phyloP scores from a whole-genome alignment of 1,140 invertebrate species.

The Parasteatoda tepidariorum region DNA sequence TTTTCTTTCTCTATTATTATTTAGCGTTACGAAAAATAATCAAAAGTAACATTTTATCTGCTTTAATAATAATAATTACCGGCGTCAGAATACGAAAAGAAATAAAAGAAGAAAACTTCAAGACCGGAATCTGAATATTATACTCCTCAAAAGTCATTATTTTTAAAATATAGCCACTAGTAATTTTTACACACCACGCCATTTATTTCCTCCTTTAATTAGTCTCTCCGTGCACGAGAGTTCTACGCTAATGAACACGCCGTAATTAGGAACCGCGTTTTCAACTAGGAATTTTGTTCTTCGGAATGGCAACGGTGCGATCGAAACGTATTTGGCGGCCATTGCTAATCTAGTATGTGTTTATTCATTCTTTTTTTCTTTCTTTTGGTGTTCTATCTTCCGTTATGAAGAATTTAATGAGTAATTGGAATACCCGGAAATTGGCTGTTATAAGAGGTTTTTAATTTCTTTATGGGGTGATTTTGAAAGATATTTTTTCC shows the following conservation, averaged over 20 bases:
- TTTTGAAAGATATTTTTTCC: slow-evolving; percentile 9
- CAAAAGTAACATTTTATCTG: not conserved
- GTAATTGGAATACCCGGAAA: slow-evolving; percentile 41
- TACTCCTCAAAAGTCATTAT: slow-evolving; percentile 44
- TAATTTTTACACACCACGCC: slow-evolving; percentile 36
- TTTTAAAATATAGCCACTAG: slow-evolving; percentile 41
- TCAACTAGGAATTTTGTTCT: not conserved
- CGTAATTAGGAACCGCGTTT: slow-evolving; percentile 33
- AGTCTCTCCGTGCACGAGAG: not conserved
- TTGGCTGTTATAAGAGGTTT: slow-evolving; percentile 50
- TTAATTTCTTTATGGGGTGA: slow-evolving; percentile 45
- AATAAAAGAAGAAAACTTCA: slow-evolving; percentile 25
- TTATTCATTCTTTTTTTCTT: slow-evolving; percentile 3
- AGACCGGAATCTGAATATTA: slow-evolving; percentile 37
- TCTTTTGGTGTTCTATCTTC: slow-evolving; percentile 6
- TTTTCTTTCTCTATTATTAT: not conserved
- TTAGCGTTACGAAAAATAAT: slow-evolving; percentile 13
- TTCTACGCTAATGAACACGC: slow-evolving; percentile 33
- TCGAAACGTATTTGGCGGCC: not conserved
- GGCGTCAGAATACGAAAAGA: not conserved
- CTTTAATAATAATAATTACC: slow-evolving; percentile 42
- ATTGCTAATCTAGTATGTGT: not conserved
- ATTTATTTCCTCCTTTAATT: slow-evolving; percentile 36
- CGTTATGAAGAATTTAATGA: slow-evolving; percentile 29
- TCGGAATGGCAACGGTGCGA: slow-evolving; percentile 15